Evolutionary conservation across 2,113 vertebrate species (phyloP), one percentile per base, ranked within the genome.

Genomic region (Malaclemys terrapin): DNA sequence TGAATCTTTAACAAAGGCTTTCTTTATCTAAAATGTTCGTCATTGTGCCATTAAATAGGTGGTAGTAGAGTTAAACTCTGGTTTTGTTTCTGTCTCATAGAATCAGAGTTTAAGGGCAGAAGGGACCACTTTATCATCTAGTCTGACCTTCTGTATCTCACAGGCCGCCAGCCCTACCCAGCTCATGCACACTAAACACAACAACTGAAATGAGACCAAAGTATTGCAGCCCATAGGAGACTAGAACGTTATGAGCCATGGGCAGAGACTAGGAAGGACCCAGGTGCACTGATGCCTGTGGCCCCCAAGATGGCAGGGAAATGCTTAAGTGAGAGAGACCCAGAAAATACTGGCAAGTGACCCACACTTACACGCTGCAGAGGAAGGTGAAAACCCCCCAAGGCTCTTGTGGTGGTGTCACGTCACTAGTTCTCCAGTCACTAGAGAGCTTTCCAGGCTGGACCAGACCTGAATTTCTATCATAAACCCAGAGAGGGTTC

Each of bases 21-120:
- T 4, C 12, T 69, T 92, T 52, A 75, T 45, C 85, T 31, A 6
- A 20, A 17, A 84, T 54, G 31, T 59, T 84, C 8, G 19, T 76
- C 35, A 69, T 20, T 82, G 50, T 62, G 72, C 42, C 2, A 8
- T 0, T 4, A 1, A 4, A 2, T 45, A 27, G 17, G 1, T 50
- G 22, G 8, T 38, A 69, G 20, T n/a, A n/a, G 62, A 35, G 4
- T 19, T 35, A 69, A 69, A n/a, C 31, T 31, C 35, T n/a, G 35
- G 35, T 5, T 69, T n/a, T 69, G 62, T n/a, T n/a, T 69, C 35
- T 69, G 4, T 69, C 8, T 69, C 35, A 69, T 19, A 38, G 31
- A n/a, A n/a, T n/a, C 65, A 69, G 57, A 62, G 17, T 69, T 38
- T n/a, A 69, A 69, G 35, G 65, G 8, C 31, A 69, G 6, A 69